These are phyloP conservation scores for Xanthorhoe designata DNA, from an alignment of 2,888 invertebrate species.

Conservation along the genomic window DNA sequence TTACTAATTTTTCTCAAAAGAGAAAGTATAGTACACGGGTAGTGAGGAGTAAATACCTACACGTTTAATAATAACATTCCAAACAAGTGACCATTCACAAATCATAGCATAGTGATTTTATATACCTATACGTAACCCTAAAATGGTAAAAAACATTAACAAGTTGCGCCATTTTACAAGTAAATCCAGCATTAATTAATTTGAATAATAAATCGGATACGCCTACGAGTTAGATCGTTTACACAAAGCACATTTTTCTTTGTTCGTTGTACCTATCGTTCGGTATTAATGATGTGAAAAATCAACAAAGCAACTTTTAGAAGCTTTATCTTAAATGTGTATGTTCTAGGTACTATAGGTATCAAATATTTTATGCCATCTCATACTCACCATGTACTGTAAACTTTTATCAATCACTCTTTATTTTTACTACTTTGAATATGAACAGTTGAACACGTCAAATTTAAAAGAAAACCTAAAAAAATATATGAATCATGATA, in stretches of 20 bases:
- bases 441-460: too few relatives aligned
- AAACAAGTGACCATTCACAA: too few relatives aligned
- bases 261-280: constrained; percentile 16
- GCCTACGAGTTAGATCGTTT: constrained; percentile 34
- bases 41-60: too few relatives aligned
- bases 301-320: constrained; percentile 18
- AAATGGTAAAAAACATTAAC: constrained; percentile 23
- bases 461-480: too few relatives aligned
- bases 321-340: not conserved
- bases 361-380: not conserved
- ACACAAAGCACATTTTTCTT: constrained; percentile 31
- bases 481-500: too few relatives aligned
- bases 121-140: constrained; percentile 10
- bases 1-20: too few relatives aligned
- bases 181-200: constrained; percentile 42
- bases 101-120: not conserved
- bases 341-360: not conserved
- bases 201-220: constrained; percentile 40
- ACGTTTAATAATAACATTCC: too few relatives aligned
- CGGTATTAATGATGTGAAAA: constrained; percentile 20
- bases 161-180: constrained; percentile 27
- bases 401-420: too few relatives aligned
- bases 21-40: too few relatives aligned
- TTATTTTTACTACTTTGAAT: too few relatives aligned
- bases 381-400: too few relatives aligned